Evolutionary conservation across 2,113 vertebrate species (phyloP).

Genomic region (Dissostichus mawsoni): DNA sequence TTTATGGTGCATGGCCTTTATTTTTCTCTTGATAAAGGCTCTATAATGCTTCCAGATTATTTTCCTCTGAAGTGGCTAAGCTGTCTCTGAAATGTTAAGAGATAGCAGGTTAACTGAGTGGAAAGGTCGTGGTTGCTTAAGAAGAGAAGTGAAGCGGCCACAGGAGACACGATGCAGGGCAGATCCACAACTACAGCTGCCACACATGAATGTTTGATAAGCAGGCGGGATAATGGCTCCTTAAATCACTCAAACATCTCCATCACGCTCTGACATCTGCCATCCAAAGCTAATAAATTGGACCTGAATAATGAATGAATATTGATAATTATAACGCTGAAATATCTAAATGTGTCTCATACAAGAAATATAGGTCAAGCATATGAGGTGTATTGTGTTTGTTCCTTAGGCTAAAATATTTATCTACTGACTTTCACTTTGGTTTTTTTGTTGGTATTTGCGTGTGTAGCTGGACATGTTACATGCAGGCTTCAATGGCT

Average conservation of each 20-base stretch:
- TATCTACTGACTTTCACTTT: neutral
- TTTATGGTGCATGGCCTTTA: neutral
- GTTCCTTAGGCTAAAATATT: neutral
- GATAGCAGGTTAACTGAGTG: conserved; percentile 58
- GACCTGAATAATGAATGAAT: conserved; percentile 88
- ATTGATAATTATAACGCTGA: conserved; percentile 23
- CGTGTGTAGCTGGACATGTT: conserved; percentile 24
- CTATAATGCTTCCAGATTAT: neutral
- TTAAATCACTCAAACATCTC: conserved; percentile 92
- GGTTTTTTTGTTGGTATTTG: neutral
- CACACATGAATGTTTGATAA: conserved; percentile 96
- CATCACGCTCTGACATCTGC: conserved; percentile 95
- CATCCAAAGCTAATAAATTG: conserved; percentile 89
- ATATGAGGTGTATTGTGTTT: neutral
- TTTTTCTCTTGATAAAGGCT: neutral
- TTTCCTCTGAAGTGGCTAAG: neutral
- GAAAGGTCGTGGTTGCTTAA: conserved; percentile 55
- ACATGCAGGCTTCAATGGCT: conserved; percentile 36
- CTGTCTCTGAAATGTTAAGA: conserved; percentile 30
- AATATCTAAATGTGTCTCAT: neutral
- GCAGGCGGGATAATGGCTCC: conserved; percentile 91
- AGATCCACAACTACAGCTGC: conserved; percentile 90
- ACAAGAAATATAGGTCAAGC: conserved; percentile 31
- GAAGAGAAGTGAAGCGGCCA: conserved; percentile 56
- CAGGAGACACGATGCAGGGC: conserved; percentile 71